phyloP scores from a whole-genome alignment of 2,888 invertebrate species.

The Noctua pronuba region DNA sequence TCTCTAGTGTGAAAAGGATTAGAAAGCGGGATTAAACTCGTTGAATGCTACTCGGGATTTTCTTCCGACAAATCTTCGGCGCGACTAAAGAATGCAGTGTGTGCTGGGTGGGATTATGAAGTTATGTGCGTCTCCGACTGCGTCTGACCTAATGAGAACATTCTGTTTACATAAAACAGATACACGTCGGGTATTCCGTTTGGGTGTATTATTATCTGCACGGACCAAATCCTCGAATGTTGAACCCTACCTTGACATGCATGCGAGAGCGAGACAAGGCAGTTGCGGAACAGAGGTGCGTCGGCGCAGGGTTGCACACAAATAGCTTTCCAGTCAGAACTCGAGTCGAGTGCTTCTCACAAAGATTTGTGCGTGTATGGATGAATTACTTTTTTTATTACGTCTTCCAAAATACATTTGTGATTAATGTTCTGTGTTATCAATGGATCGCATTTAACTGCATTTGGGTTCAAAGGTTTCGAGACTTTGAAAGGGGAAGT shows the following conservation, averaged over 20 bases:
- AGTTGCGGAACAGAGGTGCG: conserved; percentile 84
- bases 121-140: conserved; percentile 70
- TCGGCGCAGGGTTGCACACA: conserved; percentile 86
- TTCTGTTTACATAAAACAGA: conserved; percentile 84
- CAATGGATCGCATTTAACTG: conserved; percentile 21
- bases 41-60: conserved; percentile 70
- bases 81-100: conserved; percentile 53
- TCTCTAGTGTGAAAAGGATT: conserved; percentile 78
- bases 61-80: conserved; percentile 67
- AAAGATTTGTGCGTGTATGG: conserved; percentile 77
- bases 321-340: conserved; percentile 85
- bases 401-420: conserved; percentile 15
- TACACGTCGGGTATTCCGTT: conserved; percentile 80
- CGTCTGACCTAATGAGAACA: conserved; percentile 83
- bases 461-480: conserved; percentile 17
- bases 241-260: conserved; percentile 90
- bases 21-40: conserved; percentile 78
- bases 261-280: conserved; percentile 85
- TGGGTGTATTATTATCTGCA: conserved; percentile 84
- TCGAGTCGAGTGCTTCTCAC: conserved; percentile 84
- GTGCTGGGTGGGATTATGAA: conserved; percentile 57
- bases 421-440: conserved; percentile 17
- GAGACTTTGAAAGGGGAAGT: conserved; percentile 34
- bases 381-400: conserved; percentile 64
- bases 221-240: conserved; percentile 88